Evolutionary conservation across 64 coral and sea anemone genomes (phyloP).

Genomic region (Orbicella faveolata): DNA sequence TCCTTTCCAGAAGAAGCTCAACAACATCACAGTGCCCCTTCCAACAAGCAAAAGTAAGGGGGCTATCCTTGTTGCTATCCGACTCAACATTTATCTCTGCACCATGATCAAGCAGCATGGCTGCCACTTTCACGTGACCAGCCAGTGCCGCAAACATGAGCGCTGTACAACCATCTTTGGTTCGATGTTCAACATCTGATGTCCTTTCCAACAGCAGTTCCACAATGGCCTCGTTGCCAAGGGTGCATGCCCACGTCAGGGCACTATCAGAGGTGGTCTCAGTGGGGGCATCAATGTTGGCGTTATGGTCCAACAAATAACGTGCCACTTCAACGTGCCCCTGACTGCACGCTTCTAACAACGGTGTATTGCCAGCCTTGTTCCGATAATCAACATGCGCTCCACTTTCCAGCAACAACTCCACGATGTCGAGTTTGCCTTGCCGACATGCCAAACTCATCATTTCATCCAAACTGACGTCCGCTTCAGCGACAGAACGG

Average conservation of each 20-base stretch:
- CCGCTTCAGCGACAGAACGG: slow-evolving; percentile 93
- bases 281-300: slow-evolving; percentile 95
- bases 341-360: slow-evolving; percentile 98
- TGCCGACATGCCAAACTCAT: slow-evolving; percentile 99
- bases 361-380: slow-evolving; percentile 97
- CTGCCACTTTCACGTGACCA: slow-evolving; percentile 96
- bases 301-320: slow-evolving; percentile 93
- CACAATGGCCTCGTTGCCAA: slow-evolving; percentile 98
- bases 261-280: slow-evolving; percentile 99
- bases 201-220: slow-evolving; percentile 78
- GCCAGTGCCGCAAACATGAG: slow-evolving; percentile 98
- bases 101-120: slow-evolving; percentile 90
- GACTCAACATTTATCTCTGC: slow-evolving; percentile 99
- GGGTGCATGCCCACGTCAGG: slow-evolving; percentile 97
- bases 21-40: slow-evolving; percentile 99
- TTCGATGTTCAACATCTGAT: slow-evolving; percentile 93
- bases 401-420: slow-evolving; percentile 95
- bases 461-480: slow-evolving; percentile 99
- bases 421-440: slow-evolving; percentile 99
- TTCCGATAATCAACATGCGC: slow-evolving; percentile 99
- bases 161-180: slow-evolving; percentile 99
- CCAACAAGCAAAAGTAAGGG: slow-evolving; percentile 99
- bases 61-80: slow-evolving; percentile 99
- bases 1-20: slow-evolving; percentile 85
- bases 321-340: slow-evolving; percentile 98